Conservation (phyloP, 1,140 invertebrate species). For the Olivierus martensii region DNA sequence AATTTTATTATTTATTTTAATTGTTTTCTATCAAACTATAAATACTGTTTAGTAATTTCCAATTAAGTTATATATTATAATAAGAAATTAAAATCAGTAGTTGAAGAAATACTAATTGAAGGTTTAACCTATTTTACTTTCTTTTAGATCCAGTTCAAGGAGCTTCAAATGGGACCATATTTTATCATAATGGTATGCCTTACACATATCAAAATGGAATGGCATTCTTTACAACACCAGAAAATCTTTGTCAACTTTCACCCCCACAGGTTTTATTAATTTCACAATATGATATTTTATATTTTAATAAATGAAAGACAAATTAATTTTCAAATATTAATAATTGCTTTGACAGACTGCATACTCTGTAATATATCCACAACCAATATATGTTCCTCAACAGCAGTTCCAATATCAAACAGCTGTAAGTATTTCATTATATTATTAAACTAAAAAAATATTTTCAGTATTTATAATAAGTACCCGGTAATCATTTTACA, state of each 20-base stretch:
- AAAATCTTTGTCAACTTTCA: constrained; percentile 12
- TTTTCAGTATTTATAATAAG: no score
- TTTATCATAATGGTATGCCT: constrained; percentile 41
- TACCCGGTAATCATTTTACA: no score
- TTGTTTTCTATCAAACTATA: no score
- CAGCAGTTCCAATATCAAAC: constrained; percentile 11
- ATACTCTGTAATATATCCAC: constrained; percentile 11
- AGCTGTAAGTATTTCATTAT: not conserved
- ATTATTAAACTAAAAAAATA: no score
- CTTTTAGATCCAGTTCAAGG: constrained; percentile 23
- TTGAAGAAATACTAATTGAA: no score
- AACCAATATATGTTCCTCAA: constrained; percentile 12
- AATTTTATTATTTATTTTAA: no score
- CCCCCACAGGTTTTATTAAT: constrained; percentile 10
- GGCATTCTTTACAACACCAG: constrained; percentile 34
- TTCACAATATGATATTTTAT: no score
- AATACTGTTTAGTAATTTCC: no score
- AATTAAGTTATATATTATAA: no score
- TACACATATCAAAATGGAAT: constrained; percentile 43
- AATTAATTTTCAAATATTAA: no score
- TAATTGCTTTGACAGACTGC: constrained; percentile 16
- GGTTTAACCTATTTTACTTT: not conserved
- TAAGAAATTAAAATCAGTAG: no score
- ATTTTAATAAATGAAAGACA: no score
- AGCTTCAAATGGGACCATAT: constrained; percentile 39